A percentile compares a stretch with the other conserved stretches of the same genome.
These are phyloP conservation scores for Dromas ardeola DNA, from an alignment of 2,113 vertebrate species.

Conservation along the genomic window DNA sequence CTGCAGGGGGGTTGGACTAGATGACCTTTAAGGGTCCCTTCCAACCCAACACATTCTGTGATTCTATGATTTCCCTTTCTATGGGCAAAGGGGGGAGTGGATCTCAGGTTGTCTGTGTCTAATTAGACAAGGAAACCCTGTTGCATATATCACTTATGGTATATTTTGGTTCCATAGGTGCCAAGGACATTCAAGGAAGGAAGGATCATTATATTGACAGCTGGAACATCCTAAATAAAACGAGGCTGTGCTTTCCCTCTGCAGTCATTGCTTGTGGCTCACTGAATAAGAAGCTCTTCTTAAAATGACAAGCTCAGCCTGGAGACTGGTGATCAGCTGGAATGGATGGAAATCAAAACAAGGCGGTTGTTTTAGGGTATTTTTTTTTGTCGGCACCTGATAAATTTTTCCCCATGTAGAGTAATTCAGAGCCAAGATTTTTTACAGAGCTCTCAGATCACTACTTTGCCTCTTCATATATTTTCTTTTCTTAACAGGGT, in stretches of 20 bases:
- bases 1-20: too few relatives aligned
- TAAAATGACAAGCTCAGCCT: background rate
- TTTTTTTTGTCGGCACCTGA: background rate
- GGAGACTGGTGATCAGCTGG: background rate
- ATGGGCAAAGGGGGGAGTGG: background rate
- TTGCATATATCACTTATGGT: background rate
- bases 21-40: too few relatives aligned
- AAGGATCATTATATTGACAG: background rate
- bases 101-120: background rate
- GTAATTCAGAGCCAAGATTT: background rate
- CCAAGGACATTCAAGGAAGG: background rate
- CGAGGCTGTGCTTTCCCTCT: background rate
- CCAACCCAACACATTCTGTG: too few relatives aligned
- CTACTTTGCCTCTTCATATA: background rate
- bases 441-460: background rate
- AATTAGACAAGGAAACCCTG: background rate
- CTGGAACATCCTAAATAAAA: background rate
- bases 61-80: background rate
- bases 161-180: background rate
- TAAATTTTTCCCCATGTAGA: background rate
- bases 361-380: background rate
- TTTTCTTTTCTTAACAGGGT: background rate
- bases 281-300: background rate
- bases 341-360: slow-evolving; percentile 31
- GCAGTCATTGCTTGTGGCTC: background rate